Conservation (phyloP, 2,113 vertebrate species). For the Tapirus terrestris region DNA sequence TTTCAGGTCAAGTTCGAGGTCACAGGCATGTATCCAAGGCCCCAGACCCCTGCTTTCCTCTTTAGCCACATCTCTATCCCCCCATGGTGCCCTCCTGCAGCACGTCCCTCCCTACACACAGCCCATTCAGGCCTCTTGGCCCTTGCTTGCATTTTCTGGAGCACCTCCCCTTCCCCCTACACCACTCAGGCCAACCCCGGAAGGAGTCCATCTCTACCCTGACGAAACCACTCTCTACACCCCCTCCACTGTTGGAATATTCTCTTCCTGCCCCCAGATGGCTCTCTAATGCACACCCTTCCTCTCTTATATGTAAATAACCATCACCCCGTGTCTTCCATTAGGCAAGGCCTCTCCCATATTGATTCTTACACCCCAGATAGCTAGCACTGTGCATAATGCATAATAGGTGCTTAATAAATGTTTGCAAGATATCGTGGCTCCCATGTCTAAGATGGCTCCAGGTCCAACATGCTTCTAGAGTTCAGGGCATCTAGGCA, state of each 20-base stretch:
- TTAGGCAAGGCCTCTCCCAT: neutral
- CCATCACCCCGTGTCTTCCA: neutral
- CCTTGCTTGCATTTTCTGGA: neutral
- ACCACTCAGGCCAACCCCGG: neutral
- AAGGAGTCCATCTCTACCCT: too few species aligned
- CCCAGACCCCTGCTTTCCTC: too few species aligned
- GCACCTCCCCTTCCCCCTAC: neutral
- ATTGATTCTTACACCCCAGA: neutral
- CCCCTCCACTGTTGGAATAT: neutral
- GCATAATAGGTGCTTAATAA: neutral
- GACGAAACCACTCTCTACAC: accelerated
- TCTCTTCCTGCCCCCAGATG: neutral
- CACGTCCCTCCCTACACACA: neutral
- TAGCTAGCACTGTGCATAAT: accelerated
- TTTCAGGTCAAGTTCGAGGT: slow-evolving; percentile 14
- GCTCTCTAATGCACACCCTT: neutral
- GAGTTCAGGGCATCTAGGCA: neutral
- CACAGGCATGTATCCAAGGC: neutral
- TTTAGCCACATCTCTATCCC: neutral
- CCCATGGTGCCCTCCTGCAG: neutral
- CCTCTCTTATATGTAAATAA: neutral
- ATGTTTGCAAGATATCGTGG: neutral
- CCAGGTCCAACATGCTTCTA: too few species aligned
- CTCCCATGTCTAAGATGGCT: accelerated
- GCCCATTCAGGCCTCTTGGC: neutral